These are phyloP conservation scores for Phengaris alcon DNA, from an alignment of 2,888 invertebrate species.

Conservation along the genomic window DNA sequence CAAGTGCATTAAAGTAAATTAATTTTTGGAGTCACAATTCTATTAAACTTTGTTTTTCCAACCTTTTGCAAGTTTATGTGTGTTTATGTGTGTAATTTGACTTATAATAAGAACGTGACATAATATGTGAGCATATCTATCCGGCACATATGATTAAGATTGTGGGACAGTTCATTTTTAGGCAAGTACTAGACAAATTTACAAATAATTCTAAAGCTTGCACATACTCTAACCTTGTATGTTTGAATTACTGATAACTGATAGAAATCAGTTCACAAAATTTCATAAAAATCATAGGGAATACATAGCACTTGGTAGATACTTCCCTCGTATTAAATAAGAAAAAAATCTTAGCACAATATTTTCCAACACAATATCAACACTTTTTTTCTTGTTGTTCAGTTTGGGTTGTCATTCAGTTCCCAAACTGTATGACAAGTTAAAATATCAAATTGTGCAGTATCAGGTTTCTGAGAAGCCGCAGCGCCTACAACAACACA, in stretches of 20 bases:
- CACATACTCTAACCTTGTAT: background rate
- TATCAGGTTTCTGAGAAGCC: constrained; percentile 37
- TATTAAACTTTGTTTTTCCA: background rate
- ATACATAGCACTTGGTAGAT: background rate
- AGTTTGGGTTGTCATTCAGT: background rate
- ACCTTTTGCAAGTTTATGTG: too few relatives aligned
- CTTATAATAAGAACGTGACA: too few relatives aligned
- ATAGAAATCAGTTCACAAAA: too few relatives aligned
- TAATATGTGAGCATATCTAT: too few relatives aligned
- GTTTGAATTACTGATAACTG: background rate
- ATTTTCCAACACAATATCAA: background rate
- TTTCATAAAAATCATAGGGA: too few relatives aligned
- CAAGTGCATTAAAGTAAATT: background rate
- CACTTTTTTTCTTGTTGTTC: background rate
- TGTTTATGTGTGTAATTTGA: too few relatives aligned
- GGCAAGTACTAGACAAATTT: too few relatives aligned
- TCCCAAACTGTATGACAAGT: background rate
- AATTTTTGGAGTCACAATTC: background rate
- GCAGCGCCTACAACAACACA: constrained; percentile 25
- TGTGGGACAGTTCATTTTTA: too few relatives aligned
- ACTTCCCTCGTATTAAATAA: background rate
- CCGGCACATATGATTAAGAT: too few relatives aligned
- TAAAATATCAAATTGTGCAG: constrained; percentile 31
- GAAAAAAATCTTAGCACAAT: background rate
- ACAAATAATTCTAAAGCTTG: too few relatives aligned